phyloP scores from a whole-genome alignment of 1,140 invertebrate genomes.

The Episyrphus balteatus region DNA sequence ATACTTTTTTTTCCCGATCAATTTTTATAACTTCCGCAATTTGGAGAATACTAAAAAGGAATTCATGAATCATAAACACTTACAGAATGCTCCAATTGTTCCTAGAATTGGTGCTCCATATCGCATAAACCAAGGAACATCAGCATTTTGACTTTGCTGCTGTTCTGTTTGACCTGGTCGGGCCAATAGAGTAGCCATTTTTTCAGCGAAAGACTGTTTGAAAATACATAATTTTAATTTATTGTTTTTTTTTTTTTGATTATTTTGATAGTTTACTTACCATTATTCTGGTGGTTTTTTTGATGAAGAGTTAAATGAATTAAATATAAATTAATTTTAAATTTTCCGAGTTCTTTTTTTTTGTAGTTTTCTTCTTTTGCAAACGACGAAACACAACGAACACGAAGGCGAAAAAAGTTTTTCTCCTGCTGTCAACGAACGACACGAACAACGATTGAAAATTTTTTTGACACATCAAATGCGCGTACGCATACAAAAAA shows the following conservation, averaged over 20 bases:
- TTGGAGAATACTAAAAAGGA: no score
- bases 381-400: no score
- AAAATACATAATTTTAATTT: neutral
- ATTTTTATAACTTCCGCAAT: no score
- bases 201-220: slow-evolving; percentile 64
- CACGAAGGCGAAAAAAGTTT: no score
- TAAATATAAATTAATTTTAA: neutral
- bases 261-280: neutral
- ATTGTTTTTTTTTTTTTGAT: neutral
- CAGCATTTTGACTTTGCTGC: slow-evolving; percentile 57
- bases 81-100: slow-evolving; percentile 71
- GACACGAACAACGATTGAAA: no score
- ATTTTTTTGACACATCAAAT: no score
- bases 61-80: slow-evolving; percentile 31
- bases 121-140: slow-evolving; percentile 80
- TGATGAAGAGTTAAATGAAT: neutral
- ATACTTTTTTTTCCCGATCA: no score
- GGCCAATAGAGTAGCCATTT: slow-evolving; percentile 61
- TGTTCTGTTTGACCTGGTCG: slow-evolving; percentile 53
- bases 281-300: neutral
- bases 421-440: no score
- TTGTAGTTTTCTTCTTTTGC: no score
- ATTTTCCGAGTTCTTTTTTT: neutral
- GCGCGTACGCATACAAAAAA: no score
- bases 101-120: slow-evolving; percentile 73